Base-by-base conservation (phyloP, 2,113 vertebrate species). In the Sorex araneus region DNA sequence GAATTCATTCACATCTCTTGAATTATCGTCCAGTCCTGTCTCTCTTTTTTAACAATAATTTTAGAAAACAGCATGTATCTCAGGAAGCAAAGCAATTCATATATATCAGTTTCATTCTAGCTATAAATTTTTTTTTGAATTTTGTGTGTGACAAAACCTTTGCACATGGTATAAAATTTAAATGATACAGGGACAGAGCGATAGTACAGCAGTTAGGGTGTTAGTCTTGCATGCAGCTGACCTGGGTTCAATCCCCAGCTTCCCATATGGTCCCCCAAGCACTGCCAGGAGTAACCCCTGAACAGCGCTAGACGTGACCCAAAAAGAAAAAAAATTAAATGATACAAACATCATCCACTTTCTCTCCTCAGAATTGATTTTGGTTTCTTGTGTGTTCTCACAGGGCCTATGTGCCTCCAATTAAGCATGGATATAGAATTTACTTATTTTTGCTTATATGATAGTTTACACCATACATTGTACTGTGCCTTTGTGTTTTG, bases 331-430 rank as follows among this genome's bases (percentile, higher is more conserved):
- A 54, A 60, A 57, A 21, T 57, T 57, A 57, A 57, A 57, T 19
- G 19, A 63, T 34, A 27, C 60, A 84, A 8, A 63, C 69, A 23
- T 63, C 30, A 3, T n/a, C 36, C 3, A 1, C 3, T 82, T 63
- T 18, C 0, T 36, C n/a, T 83, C 32, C 79, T 66, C 25, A 34
- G 86, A 86, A 12, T 34, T 93, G 64, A 25, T 36, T 94, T 90
- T 78, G 18, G 5, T 28, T 87, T 90, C 43, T 73, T 60, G n/a
- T 67, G 54, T 81, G 54, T 75, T 85, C 12, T 92, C 47, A 69
- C 16, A 16, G 21, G 13, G 40, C 45, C 47, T 75, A 3, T 66
- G 32, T 77, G 28, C 30, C 43, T 83, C 28, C 1, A 78, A 43
- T 83, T 27, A 66, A 40, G n/a, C 67, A 32, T 23, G 27, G 7